Evolutionary conservation across 2,888 invertebrate genomes (phyloP).

Genomic region (Icerya purchasi): DNA sequence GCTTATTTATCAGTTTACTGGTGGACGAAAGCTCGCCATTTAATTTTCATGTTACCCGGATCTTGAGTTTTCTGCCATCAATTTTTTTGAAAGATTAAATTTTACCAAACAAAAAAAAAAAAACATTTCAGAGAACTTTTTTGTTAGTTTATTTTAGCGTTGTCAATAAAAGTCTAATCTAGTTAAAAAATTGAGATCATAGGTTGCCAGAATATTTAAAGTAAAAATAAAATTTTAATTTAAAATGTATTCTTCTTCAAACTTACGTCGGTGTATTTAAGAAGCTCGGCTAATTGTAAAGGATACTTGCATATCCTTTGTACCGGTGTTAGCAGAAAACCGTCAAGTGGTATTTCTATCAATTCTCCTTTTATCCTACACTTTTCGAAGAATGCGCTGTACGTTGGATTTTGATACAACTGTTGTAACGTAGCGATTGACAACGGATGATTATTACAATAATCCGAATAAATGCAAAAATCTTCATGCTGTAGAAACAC

Average conservation of each 20-base stretch:
- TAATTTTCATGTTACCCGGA: too few relatives aligned
- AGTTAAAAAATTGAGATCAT: too few relatives aligned
- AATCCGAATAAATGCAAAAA: slow-evolving; percentile 67
- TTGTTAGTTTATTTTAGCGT: too few relatives aligned
- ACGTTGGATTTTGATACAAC: slow-evolving; percentile 42
- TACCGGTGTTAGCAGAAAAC: slow-evolving; percentile 64
- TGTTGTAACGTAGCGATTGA: slow-evolving; percentile 48
- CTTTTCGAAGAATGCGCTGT: slow-evolving; percentile 55
- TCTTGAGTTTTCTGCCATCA: too few relatives aligned
- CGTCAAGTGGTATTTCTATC: slow-evolving; percentile 63
- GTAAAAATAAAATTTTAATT: neutral
- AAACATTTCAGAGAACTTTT: too few relatives aligned
- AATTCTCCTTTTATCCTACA: slow-evolving; percentile 59
- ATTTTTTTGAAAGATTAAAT: too few relatives aligned
- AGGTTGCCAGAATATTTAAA: neutral
- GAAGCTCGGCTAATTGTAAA: slow-evolving; percentile 56
- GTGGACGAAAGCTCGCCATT: too few relatives aligned
- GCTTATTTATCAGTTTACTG: too few relatives aligned
- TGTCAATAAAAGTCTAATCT: too few relatives aligned
- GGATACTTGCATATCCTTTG: slow-evolving; percentile 80
- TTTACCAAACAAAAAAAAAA: too few relatives aligned
- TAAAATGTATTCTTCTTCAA: too few relatives aligned
- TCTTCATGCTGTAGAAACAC: slow-evolving; percentile 42
- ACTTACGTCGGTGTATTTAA: slow-evolving; percentile 43
- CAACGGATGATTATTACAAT: slow-evolving; percentile 69